Evolutionary conservation across 1,140 invertebrate genomes (phyloP), one percentile per base, ranked within the genome.

Genomic region (Chrysoperla carnea): DNA sequence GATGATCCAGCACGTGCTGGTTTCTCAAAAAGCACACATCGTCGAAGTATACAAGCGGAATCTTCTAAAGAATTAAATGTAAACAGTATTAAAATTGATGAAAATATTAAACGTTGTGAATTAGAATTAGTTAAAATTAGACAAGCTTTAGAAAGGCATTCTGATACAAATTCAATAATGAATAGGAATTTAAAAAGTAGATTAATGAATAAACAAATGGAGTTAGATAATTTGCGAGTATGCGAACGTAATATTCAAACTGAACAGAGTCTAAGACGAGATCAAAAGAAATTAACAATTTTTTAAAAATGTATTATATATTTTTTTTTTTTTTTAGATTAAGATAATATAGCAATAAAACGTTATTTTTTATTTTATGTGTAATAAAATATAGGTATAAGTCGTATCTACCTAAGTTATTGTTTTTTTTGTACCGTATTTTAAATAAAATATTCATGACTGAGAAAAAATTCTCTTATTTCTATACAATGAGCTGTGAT

Each of bases 11-110:
- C 29, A 48, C 8, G 33, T 37, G 36, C 37, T 46, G 13, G 38
- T 35, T 45, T 42, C n/a, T 45, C 45, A 14, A 57, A 50, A 45
- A 56, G 55, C 6, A 56, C 60, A 51, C 50, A 47, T 14, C 58
- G 58, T 45, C 52, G 50, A 42, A 52, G 59, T 46, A 66, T 70
- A 36, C 81, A 71, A 58, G 61, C 69, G 46, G 72, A 77, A 41
- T 68, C 72, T 1, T 73, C 60, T 46, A 73, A 75, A 53, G 70
- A 75, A 29, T 62, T 85, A n/a, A 83, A 82, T 54, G 75, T 84
- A 42, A 76, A 80, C 53, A 72, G 75, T 42, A 78, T 86, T 38
- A 75, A 78, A 58, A 64, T 86, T 31, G 69, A 72, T 5, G 78
- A 84, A 64, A 72, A 79, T 54, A 78, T 83, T 37, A 72, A 68